Evolutionary conservation across 2,888 invertebrate genomes (phyloP), one percentile per base, ranked within the genome.

Genomic region (Andrena dorsata): DNA sequence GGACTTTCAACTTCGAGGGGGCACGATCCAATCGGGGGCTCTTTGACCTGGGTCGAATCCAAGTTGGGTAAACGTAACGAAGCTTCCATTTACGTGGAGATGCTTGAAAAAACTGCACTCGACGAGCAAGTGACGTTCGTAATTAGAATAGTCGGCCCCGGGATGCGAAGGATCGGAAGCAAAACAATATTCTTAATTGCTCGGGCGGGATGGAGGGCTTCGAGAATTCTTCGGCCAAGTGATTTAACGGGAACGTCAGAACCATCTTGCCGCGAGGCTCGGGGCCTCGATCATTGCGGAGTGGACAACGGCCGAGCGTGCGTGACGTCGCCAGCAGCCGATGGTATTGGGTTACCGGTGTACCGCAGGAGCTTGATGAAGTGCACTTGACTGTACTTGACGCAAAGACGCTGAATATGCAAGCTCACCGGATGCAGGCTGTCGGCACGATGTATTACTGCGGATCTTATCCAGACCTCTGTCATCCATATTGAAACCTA

Each of bases 391-490:
- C 87, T 88, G 89, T 89, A 89, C 87, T 91, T 88, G 91, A 90
- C 90, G 90, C 89, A 88, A 90, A 88, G 89, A 83, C 88, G 89
- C 92, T 92, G 92, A 93, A 93, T 93, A 93, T 93, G 93, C 92
- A 92, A 91, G 91, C 89, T 91, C 91, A 90, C 91, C 92, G 93
- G 93, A 93, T 91, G 92, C 90, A 90, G 90, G 83, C 90, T 91
- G 93, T 92, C 93, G 90, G 86, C 91, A 90, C 92, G 92, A 93
- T 92, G 90, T 92, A 93, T 93, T 93, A 92, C 92, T 90, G 92
- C 93, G 90, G 91, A 92, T 93, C 93, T 93, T 92, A 92, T 92
- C 89, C 92, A 86, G 87, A 86, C 81, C 80, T 72, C 88, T 90
- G 89, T 91, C 91, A 90, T 90, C 90, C 89, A 91, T 91, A 91